These are phyloP conservation scores for Perognathus longimembris DNA, from an alignment of 2,113 vertebrate genomes.

Conservation along the genomic window DNA sequence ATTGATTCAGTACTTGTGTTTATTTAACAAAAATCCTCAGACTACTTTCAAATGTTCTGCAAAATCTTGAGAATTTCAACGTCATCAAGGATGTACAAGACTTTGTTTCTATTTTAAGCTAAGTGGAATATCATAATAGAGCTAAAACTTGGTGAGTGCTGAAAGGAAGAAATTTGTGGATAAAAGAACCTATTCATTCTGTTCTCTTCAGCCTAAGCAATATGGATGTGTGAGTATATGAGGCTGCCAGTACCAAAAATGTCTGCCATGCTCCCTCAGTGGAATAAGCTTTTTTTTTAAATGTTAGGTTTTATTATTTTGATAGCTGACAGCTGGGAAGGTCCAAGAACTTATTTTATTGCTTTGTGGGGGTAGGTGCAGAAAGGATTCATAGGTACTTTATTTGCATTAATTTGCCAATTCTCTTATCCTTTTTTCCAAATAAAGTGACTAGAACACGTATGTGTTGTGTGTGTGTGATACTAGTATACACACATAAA, in stretches of 20 bases:
- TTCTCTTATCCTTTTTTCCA: conserved; percentile 68
- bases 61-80: conserved; percentile 41
- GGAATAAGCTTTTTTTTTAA: conserved; percentile 57
- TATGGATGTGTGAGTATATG: conserved; percentile 43
- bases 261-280: conserved; percentile 3
- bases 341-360: conserved; percentile 80
- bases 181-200: conserved; percentile 31
- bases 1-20: background rate
- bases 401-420: conserved; percentile 54
- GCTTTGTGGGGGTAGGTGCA: background rate
- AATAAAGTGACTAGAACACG: conserved; percentile 70
- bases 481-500: background rate
- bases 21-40: background rate
- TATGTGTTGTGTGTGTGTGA: background rate
- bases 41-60: conserved; percentile 24
- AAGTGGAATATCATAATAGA: conserved; percentile 12
- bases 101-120: conserved; percentile 59
- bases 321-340: conserved; percentile 58
- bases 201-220: conserved; percentile 62
- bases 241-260: conserved; percentile 73
- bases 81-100: conserved; percentile 49
- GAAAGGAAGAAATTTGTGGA: conserved; percentile 31
- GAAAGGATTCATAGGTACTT: conserved; percentile 35
- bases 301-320: conserved; percentile 69
- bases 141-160: conserved; percentile 33